Base-by-base conservation (phyloP, 2,888 invertebrate species). In the Xylota sylvarum region DNA sequence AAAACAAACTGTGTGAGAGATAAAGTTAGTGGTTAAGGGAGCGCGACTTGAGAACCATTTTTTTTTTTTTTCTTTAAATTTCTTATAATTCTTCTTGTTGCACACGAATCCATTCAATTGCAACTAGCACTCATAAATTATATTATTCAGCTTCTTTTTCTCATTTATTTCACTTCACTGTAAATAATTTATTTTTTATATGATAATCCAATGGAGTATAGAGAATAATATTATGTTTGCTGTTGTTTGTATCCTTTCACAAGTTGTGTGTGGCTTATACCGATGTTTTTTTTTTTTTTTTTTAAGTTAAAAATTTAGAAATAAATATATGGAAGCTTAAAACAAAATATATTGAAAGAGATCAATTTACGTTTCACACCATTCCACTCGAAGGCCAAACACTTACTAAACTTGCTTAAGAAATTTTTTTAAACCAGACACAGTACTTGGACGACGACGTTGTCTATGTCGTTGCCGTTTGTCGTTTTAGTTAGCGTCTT, bases 351-450 rank as follows among this genome's bases (percentile, higher is more conserved):
- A 48, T 50, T 65, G 27, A 17, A 73, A 58, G n/a, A 79, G 69
- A 74, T 80, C 23, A 58, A 62, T 82, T 85, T 82, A 86, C 86
- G 77, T 64, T 86, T 81, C 37, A 82, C 86, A 92, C 92, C 91
- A 91, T 90, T 90, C 92, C 90, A 91, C 89, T 91, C 91, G 92
- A 91, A 92, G 92, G 92, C 92, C 92, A 92, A 92, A 91, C 92
- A 92, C 91, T 90, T 91, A 92, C 92, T 92, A 90, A 92, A 91
- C 90, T 91, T 88, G 91, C 91, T 90, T 89, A 89, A 90, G 90
- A 90, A 90, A 91, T 89, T 88, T 88, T 85, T 88, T 88, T 73
- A 77, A 86, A 86, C 76, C 84, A 79, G 87, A 69, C 84, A 77
- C 60, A 67, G 65, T 48, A 81, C 70, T 67, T 67, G 79, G 78